phyloP scores from a whole-genome alignment of 2,797 vertebrate species.

The Semaprochilodus insignis region DNA sequence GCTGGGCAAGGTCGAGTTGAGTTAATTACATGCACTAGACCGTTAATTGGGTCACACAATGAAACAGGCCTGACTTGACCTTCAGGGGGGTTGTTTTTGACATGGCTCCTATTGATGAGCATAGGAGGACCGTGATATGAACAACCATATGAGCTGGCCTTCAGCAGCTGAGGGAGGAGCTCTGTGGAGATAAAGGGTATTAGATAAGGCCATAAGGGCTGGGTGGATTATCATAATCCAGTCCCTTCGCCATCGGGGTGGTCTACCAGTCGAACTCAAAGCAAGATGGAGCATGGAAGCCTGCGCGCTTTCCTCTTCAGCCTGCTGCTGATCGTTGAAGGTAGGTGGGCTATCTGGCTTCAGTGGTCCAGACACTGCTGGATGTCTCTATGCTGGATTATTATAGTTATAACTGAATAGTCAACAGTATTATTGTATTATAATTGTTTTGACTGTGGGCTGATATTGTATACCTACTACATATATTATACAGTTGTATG shows the following conservation, averaged over 20 bases:
- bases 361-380: background rate
- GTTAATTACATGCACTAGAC: slow-evolving; percentile 57
- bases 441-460: no score
- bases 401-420: background rate
- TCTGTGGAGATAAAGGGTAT: slow-evolving; percentile 67
- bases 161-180: slow-evolving; percentile 59
- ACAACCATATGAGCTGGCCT: slow-evolving; percentile 40
- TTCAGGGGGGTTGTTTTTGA: slow-evolving; percentile 41
- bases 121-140: slow-evolving; percentile 28
- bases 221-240: slow-evolving; percentile 82
- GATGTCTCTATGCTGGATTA: background rate
- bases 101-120: slow-evolving; percentile 11
- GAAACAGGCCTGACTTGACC: slow-evolving; percentile 28
- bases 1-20: slow-evolving; percentile 21
- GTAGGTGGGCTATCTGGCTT: slow-evolving; percentile 70
- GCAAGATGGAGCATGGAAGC: slow-evolving; percentile 77
- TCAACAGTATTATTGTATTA: no score
- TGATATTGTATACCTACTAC: background rate
- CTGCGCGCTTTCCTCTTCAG: slow-evolving; percentile 75
- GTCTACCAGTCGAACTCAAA: slow-evolving; percentile 63
- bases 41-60: slow-evolving; percentile 59
- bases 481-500: no score
- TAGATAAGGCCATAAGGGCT: slow-evolving; percentile 82
- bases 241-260: slow-evolving; percentile 64
- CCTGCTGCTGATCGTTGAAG: slow-evolving; percentile 81